Evolutionary conservation across 2,113 vertebrate species (phyloP).

Genomic region (Oenanthe oenanthe): DNA sequence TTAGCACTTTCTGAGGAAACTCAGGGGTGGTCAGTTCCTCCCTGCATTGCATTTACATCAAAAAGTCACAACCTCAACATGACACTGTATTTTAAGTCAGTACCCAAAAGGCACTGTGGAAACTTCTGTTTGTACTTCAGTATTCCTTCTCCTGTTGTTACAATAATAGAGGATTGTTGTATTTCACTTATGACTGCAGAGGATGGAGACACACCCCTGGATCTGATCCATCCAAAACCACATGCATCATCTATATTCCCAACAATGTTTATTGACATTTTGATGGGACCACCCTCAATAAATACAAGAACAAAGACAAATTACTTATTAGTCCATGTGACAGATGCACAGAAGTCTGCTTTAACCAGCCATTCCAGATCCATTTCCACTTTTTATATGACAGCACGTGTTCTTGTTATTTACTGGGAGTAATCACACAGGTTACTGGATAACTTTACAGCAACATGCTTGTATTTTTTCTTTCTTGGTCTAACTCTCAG

Average conservation of each 20-base stretch:
- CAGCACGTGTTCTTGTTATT: neutral
- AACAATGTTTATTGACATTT: slow-evolving; percentile 5
- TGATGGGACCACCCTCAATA: neutral
- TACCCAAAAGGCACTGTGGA: neutral
- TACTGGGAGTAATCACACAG: neutral
- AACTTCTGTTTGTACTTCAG: neutral
- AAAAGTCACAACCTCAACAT: neutral
- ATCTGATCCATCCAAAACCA: neutral
- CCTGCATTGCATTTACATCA: neutral
- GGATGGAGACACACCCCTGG: neutral
- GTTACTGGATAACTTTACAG: slow-evolving; percentile 23
- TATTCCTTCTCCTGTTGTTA: neutral
- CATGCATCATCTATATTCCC: neutral
- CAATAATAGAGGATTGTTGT: neutral
- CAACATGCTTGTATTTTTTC: neutral
- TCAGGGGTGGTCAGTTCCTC: accelerated
- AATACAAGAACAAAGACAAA: neutral
- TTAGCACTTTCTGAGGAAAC: neutral
- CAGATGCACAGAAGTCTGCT: slow-evolving; percentile 43
- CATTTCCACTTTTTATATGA: neutral
- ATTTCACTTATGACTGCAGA: neutral
- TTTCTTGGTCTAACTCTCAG: neutral
- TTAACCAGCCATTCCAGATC: slow-evolving; percentile 10
- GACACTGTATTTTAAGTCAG: neutral
- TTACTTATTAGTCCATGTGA: neutral